These are phyloP conservation scores for Melopsittacus undulatus DNA, from an alignment of 2,797 vertebrate genomes.

Conservation along the genomic window DNA sequence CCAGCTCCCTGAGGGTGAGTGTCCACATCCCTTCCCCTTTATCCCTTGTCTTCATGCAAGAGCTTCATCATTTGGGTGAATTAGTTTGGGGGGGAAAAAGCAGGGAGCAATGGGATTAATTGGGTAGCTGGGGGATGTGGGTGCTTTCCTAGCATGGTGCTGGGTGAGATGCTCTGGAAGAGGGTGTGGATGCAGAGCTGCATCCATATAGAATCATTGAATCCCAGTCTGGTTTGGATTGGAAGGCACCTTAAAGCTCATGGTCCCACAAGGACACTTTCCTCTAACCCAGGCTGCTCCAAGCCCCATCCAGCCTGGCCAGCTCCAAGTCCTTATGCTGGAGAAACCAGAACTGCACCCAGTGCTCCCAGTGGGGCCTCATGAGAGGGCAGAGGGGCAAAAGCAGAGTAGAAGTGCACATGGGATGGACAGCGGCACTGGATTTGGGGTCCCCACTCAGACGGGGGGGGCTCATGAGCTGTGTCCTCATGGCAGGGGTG, in stretches of 20 bases:
- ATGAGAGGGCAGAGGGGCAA: neutral
- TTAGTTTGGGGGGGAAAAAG: neutral
- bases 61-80: neutral
- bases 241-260: neutral
- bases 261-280: neutral
- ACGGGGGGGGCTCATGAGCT: neutral
- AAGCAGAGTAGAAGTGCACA: neutral
- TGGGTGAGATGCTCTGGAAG: neutral
- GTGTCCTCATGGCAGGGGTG: neutral
- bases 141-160: neutral
- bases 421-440: neutral
- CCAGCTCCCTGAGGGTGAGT: constrained; percentile 73
- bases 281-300: neutral
- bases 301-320: neutral
- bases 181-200: no score
- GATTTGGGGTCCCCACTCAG: neutral
- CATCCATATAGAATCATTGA: neutral
- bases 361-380: neutral
- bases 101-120: neutral
- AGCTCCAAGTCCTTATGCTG: neutral
- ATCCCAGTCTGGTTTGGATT: neutral
- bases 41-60: neutral
- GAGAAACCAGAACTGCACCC: neutral
- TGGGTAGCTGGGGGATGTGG: neutral
- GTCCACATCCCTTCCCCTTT: neutral